Base-by-base conservation (phyloP, 2,113 vertebrate genomes). In the Etheostoma spectabile region DNA sequence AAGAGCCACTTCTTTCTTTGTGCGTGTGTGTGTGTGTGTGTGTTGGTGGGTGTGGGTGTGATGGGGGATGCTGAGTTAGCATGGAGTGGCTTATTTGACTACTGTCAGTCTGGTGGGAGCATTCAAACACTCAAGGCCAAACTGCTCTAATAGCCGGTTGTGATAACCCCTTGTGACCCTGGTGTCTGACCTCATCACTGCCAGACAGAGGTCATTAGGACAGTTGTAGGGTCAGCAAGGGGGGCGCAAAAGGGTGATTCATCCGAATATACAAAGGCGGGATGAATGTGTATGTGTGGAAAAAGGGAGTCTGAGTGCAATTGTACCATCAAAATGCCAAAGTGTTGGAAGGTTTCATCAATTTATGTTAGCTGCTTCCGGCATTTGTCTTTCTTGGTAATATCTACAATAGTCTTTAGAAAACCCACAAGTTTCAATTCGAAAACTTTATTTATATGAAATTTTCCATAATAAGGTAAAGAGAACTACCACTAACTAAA, bases 141-240 rank as follows among this genome's bases (percentile, higher is more conserved):
- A 87, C 69, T 69, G 74, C 73, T 64, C 79, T 62, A 86, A 89
- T 82, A 86, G 85, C 64, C 53, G 22, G 68, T 82, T 27, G 46
- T 56, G 93, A 93, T 93, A 93, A 90, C 89, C 89, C 56, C 79
- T 27, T 71, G 13, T 80, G 83, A 91, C 85, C 88, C 78, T 64
- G 24, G 33, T 83, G 87, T 83, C 86, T 84, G 82, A 89, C 83
- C 88, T 91, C 87, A 89, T 85, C 70, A 61, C 69, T 22, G 60
- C 24, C 79, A 84, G 74, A 72, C 74, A 79, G 82, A 85, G 81
- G 90, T 89, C 78, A 84, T 77, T 19, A 42, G 38, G 38, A 42
- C 0, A 27, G n/a, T 11, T 42, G 38, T 42, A 66, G 55, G 75
- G 77, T 84, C 60, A 82, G 74, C 30, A 6, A 6, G 6, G 49